A percentile compares a stretch with the other conserved stretches of the same genome.
These are phyloP conservation scores for Cyanoderma ruficeps DNA, from an alignment of 2,113 vertebrate genomes.

Conservation along the genomic window DNA sequence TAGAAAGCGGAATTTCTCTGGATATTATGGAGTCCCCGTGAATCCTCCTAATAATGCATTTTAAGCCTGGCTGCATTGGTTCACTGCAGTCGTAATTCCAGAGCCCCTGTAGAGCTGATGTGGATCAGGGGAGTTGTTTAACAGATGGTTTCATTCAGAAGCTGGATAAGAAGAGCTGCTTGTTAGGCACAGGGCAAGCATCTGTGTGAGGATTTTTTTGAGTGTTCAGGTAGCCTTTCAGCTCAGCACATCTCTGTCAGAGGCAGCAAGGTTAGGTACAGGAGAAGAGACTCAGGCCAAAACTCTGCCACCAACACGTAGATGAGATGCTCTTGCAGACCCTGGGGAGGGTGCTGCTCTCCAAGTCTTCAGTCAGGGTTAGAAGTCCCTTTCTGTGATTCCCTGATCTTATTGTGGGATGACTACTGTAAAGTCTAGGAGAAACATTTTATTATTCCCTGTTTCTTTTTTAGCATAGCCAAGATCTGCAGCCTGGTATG, in stretches of 20 bases:
- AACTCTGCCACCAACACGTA: neutral
- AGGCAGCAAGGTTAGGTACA: neutral
- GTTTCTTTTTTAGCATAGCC: neutral
- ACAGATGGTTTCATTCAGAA: slow-evolving; percentile 36
- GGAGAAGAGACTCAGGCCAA: neutral
- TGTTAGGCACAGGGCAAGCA: neutral
- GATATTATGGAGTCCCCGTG: neutral
- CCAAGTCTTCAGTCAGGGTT: neutral
- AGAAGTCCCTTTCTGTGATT: neutral
- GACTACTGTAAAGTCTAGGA: neutral
- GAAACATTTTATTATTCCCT: neutral
- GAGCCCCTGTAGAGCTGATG: slow-evolving; percentile 32
- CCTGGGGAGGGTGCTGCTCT: neutral
- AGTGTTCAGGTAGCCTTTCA: neutral
- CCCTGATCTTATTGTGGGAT: neutral
- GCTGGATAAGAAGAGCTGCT: neutral
- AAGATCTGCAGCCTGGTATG: neutral
- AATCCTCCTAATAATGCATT: slow-evolving; percentile 15
- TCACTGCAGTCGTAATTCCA: neutral
- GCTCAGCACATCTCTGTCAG: neutral
- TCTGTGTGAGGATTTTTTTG: neutral
- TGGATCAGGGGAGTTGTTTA: slow-evolving; percentile 39
- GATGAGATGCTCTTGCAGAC: neutral
- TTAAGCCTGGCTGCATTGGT: slow-evolving; percentile 1
- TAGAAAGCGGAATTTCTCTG: slow-evolving; percentile 4